phyloP scores from a whole-genome alignment of 2,888 invertebrate genomes.

The Agelastica alni region DNA sequence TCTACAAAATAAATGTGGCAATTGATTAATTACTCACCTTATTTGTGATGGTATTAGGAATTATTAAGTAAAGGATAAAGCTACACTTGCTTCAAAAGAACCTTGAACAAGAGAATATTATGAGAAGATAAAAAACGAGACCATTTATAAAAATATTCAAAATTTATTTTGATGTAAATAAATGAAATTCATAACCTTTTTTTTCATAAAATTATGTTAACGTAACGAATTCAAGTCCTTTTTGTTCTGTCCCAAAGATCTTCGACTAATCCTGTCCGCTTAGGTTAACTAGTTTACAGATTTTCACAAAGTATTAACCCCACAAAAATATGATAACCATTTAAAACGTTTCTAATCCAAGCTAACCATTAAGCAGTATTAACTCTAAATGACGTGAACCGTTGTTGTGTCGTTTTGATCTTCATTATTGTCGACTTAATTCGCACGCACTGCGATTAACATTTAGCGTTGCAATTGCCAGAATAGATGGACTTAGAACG shows the following conservation, averaged over 20 bases:
- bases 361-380: slow-evolving; percentile 36
- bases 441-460: slow-evolving; percentile 54
- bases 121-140: no score
- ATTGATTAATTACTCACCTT: no score
- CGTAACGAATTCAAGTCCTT: no score
- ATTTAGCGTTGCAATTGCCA: slow-evolving; percentile 49
- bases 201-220: no score
- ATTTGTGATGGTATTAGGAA: no score
- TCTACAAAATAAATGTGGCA: no score
- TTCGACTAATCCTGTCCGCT: neutral
- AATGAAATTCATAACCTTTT: no score
- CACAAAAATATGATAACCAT: slow-evolving; percentile 6
- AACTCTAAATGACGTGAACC: slow-evolving; percentile 46
- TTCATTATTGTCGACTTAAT: slow-evolving; percentile 53
- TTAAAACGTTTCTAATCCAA: slow-evolving; percentile 30
- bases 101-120: no score
- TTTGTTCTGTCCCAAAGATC: neutral
- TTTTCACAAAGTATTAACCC: slow-evolving; percentile 9
- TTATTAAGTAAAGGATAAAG: no score
- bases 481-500: slow-evolving; percentile 24
- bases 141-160: no score
- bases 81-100: no score
- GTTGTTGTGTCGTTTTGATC: slow-evolving; percentile 51
- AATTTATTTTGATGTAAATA: no score
- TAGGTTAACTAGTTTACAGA: slow-evolving; percentile 1